phyloP scores from a whole-genome alignment of 2,797 vertebrate species.

The Periparus ater region DNA sequence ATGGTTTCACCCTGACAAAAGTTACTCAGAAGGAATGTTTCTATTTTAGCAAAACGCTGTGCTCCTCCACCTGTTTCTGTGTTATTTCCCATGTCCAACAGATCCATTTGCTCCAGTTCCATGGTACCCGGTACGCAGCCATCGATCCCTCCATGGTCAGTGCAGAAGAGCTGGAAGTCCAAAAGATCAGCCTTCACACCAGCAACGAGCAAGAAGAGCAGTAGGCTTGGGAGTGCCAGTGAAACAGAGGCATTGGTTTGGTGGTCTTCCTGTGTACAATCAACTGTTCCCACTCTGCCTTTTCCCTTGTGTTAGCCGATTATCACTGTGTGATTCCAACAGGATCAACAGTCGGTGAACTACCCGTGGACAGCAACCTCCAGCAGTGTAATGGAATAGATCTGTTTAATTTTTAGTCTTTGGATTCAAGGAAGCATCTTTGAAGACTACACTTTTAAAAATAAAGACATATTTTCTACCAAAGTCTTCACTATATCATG shows the following conservation, averaged over 20 bases:
- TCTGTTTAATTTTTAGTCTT: conserved; percentile 61
- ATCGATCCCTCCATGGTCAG: conserved; percentile 94
- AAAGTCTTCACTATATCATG: conserved; percentile 59
- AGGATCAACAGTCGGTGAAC: conserved; percentile 38
- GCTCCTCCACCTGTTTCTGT: background rate
- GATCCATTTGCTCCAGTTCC: conserved; percentile 97
- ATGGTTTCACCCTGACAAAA: background rate
- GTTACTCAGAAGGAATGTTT: background rate
- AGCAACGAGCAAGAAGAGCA: conserved; percentile 78
- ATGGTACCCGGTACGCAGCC: conserved; percentile 91
- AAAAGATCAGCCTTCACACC: conserved; percentile 77
- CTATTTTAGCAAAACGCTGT: background rate
- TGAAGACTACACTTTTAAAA: conserved; percentile 67
- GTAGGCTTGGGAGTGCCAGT: background rate
- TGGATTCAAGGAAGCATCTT: conserved; percentile 62
- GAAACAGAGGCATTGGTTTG: background rate
- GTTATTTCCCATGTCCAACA: conserved; percentile 28
- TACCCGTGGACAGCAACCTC: background rate
- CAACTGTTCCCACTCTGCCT: background rate
- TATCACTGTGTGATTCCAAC: conserved; percentile 55
- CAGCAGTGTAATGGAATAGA: background rate
- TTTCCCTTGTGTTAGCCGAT: conserved; percentile 3
- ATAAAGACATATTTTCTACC: conserved; percentile 75
- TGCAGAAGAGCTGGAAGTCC: conserved; percentile 91
- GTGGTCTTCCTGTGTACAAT: conserved; percentile 11